phyloP scores from a whole-genome alignment of 2,113 vertebrate species.

The Conger conger region DNA sequence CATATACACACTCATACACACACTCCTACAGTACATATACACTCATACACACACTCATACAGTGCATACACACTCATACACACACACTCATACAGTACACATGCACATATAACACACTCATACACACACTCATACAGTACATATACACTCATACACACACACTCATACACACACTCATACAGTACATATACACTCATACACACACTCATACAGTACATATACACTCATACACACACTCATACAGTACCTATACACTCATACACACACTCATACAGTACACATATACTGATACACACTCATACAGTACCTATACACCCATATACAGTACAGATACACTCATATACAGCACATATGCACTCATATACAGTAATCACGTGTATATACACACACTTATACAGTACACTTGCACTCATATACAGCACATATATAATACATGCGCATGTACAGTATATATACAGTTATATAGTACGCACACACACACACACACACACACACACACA shows the following conservation, averaged over 20 bases:
- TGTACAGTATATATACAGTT: neutral
- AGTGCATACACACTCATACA: no score
- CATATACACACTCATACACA: no score
- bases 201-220: neutral
- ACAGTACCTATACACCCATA: neutral
- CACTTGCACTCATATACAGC: no score
- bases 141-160: neutral
- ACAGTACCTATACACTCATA: neutral
- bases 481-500: no score
- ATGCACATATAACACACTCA: neutral
- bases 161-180: neutral
- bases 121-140: no score
- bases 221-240: slow-evolving; percentile 12
- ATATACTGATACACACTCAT: neutral
- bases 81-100: no score
- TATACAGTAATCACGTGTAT: no score
- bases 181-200: slow-evolving; percentile 3
- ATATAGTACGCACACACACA: neutral
- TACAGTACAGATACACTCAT: no score
- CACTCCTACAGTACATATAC: neutral
- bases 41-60: neutral
- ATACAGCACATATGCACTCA: neutral
- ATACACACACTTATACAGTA: neutral
- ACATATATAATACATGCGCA: no score
- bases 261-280: neutral